These are phyloP conservation scores for Tetranychus piercei DNA, from an alignment of 2,888 invertebrate genomes.

Conservation along the genomic window DNA sequence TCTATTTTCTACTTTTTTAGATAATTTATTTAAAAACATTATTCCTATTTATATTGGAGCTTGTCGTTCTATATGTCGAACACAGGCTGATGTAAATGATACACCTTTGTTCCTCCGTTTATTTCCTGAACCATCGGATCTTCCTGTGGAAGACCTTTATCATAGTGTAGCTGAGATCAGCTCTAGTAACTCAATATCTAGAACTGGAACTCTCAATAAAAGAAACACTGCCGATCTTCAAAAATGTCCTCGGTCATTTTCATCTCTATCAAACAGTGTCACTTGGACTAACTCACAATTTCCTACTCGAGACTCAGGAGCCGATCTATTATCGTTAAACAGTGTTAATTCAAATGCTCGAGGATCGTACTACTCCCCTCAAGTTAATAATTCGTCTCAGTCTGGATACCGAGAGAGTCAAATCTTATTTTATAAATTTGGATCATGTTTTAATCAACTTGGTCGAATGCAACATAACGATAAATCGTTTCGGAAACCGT, in stretches of 20 bases:
- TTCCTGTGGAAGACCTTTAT: constrained; percentile 30
- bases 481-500: constrained; percentile 22
- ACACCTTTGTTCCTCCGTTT: constrained; percentile 60
- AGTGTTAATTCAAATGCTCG: constrained; percentile 23
- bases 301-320: constrained; percentile 17
- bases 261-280: constrained; percentile 32
- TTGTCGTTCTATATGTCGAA: constrained; percentile 74
- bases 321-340: constrained; percentile 18
- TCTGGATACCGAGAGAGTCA: constrained; percentile 18
- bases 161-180: constrained; percentile 19
- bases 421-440: constrained; percentile 66
- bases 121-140: constrained; percentile 50
- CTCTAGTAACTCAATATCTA: constrained; percentile 12
- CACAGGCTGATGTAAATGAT: constrained; percentile 47
- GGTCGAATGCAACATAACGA: constrained; percentile 22
- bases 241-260: constrained; percentile 73
- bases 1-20: not conserved
- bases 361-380: constrained; percentile 26
- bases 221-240: constrained; percentile 39
- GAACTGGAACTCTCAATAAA: constrained; percentile 2
- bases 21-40: constrained; percentile 54
- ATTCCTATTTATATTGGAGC: constrained; percentile 72
- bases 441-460: constrained; percentile 52
- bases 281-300: constrained; percentile 17
- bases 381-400: constrained; percentile 29